Evolutionary conservation across 1,140 invertebrate species (phyloP), one percentile per base, ranked within the genome.

Genomic region (Berghia stephanieae): DNA sequence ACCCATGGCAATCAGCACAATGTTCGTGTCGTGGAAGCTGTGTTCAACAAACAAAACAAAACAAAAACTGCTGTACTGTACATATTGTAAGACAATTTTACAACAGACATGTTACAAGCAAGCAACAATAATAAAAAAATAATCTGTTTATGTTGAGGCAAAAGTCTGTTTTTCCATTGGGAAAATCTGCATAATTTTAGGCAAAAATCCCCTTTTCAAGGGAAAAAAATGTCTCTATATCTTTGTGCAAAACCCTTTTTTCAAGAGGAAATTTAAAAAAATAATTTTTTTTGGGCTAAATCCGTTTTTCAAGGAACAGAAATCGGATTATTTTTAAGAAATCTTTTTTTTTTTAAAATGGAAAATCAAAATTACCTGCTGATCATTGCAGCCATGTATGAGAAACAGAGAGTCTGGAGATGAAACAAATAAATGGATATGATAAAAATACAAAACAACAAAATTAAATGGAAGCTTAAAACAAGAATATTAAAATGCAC

Each of bases 1-100:
- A 3, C 90, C 91, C 42, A 91, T 82, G 46, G 92, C 89, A 72
- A 92, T 89, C 52, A 93, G 82, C 3, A 93, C 91, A 80, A 89
- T 87, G 71, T 91, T 85, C 2, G 91, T 89, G 18, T 89, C 80
- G 80, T 92, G 90, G 80, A 86, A 88, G 76, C 91, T 90, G 43
- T 3, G 27, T 1, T 57, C 38, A 49, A 36, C 13, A 46, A 71
- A 13, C n/a, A 10, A 46, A 24, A 43, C 6, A 71, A n/a, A n/a
- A n/a, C n/a, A n/a, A n/a, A n/a, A n/a, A n/a, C n/a, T n/a, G n/a
- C n/a, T n/a, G n/a, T n/a, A n/a, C n/a, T n/a, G n/a, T n/a, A n/a
- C n/a, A n/a, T n/a, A n/a, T n/a, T n/a, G n/a, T n/a, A n/a, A n/a
- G n/a, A n/a, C n/a, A n/a, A n/a, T n/a, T n/a, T n/a, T n/a, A n/a